Evolutionary conservation across 2,888 invertebrate genomes (phyloP).

Genomic region (Chymomyza amoena): DNA sequence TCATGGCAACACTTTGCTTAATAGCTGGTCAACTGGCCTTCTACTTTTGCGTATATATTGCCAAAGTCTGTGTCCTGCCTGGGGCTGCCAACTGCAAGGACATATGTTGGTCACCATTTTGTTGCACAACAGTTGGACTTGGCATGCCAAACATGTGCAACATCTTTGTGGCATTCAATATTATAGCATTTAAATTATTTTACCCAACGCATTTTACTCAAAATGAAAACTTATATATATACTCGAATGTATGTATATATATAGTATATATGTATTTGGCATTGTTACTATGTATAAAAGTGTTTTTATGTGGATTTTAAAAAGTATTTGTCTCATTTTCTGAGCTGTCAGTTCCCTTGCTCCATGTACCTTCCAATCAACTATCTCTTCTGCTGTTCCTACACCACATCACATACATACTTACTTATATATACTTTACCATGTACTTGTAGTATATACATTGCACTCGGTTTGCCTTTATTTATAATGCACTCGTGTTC

Average conservation of each 20-base stretch:
- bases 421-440: background rate
- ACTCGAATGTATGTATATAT: too few species aligned
- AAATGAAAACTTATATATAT: too few species aligned
- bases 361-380: background rate
- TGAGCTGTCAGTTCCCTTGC: background rate
- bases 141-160: background rate
- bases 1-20: background rate
- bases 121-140: constrained; percentile 17
- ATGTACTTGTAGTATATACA: background rate
- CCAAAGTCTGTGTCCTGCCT: background rate
- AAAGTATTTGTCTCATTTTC: background rate
- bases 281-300: too few species aligned
- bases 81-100: constrained; percentile 7
- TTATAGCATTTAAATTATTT: background rate
- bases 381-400: background rate
- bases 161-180: background rate
- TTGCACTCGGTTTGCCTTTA: constrained; percentile 35
- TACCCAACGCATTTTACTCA: background rate
- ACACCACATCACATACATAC: too few species aligned
- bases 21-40: background rate
- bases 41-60: background rate
- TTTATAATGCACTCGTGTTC: constrained; percentile 41
- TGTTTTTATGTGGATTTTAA: background rate
- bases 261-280: too few species aligned
- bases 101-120: constrained; percentile 23